phyloP scores from a whole-genome alignment of 2,888 invertebrate species.

The Diloba caeruleocephala region DNA sequence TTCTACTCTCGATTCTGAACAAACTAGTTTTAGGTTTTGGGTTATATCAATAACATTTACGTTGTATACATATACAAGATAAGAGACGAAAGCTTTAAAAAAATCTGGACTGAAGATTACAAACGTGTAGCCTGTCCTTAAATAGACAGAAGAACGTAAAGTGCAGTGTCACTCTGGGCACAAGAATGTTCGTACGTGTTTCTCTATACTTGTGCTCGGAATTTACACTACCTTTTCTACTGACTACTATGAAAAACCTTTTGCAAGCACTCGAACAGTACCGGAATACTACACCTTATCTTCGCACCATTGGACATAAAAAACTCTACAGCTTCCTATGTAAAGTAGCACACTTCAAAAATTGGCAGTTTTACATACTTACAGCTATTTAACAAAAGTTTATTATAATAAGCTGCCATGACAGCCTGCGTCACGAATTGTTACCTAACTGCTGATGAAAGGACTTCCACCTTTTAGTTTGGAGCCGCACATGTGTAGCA shows the following conservation, averaged over 20 bases:
- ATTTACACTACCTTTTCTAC: too few species aligned
- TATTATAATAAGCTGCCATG: constrained; percentile 31
- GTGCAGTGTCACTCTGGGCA: too few species aligned
- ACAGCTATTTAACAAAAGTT: constrained; percentile 42
- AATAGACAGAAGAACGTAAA: too few species aligned
- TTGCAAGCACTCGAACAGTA: constrained; percentile 10
- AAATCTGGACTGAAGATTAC: too few species aligned
- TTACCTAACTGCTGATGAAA: background rate
- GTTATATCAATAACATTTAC: too few species aligned
- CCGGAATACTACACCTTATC: constrained; percentile 4
- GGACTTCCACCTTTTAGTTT: background rate
- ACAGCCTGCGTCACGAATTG: background rate
- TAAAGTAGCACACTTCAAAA: constrained; percentile 23
- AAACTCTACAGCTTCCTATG: constrained; percentile 21
- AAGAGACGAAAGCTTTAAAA: too few species aligned
- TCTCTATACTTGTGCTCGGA: background rate
- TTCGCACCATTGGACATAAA: constrained; percentile 18
- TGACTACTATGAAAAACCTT: background rate
- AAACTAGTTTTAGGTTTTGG: too few species aligned
- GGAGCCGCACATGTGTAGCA: too few species aligned
- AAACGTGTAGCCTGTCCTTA: too few species aligned
- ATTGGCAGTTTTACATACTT: constrained; percentile 49
- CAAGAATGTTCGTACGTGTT: too few species aligned
- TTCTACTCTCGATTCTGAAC: too few species aligned
- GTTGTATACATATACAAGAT: too few species aligned